Base-by-base conservation (phyloP, 2,113 vertebrate species). In the Nesospiza acunhae region DNA sequence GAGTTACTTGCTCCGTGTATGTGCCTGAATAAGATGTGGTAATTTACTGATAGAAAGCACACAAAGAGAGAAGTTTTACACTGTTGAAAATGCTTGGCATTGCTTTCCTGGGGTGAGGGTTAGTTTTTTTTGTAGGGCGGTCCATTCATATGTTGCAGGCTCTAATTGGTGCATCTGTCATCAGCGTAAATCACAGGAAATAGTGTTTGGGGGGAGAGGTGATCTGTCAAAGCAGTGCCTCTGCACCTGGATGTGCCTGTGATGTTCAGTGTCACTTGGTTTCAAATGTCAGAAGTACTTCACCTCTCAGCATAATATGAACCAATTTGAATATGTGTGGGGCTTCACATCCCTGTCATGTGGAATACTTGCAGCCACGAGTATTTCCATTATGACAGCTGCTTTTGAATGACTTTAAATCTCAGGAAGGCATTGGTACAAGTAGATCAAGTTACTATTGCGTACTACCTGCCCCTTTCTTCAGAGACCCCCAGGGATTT, bases 261-360 rank as follows among this genome's bases (percentile, higher is more conserved):
- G 28, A 5, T 11, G 24, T 19, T 89, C 39, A 22, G 5, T n/a
- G 56, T 68, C 17, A 64, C 55, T 33, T 81, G 47, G 7, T 44
- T 89, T 72, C 5, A 5, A 49, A 20, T 27, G 15, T 53, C 46
- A 70, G 15, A 89, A 76, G 13, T 56, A 8, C 39, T 70, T 81
- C 28, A 13, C 18, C n/a, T 60, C 44, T 83, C 19, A 16, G 59
- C 20, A 7, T 60, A 44, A 22, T 9, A 6, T 7, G 31, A 11
- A 37, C 63, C 42, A 44, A 0, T 79, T 72, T 66, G 53, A 35
- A 15, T 68, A 3, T 4, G 23, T 50, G 26, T 1, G 0, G 72
- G 84, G 16, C n/a, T 22, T 83, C 6, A 0, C 7, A 3, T 66
- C n/a, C 10, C 19, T 73, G 15, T 41, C 7, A 0, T 23, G 6